Conservation (phyloP, 2,797 vertebrate genomes). For the Sitta carolinensis region DNA sequence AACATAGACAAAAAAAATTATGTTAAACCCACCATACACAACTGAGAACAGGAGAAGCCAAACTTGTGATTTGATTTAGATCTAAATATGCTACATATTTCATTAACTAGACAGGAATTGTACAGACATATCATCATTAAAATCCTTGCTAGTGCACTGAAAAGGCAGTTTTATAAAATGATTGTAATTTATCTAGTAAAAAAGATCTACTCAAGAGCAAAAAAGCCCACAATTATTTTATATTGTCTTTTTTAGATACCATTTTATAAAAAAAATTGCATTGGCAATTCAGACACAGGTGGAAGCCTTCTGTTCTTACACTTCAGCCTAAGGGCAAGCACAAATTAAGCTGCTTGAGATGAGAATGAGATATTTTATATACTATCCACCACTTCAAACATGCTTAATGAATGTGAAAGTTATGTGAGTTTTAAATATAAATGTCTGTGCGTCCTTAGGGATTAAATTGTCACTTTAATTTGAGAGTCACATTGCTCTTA, state of each 20-base stretch:
- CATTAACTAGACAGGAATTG: background rate
- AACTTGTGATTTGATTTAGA: constrained; percentile 7
- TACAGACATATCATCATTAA: constrained; percentile 1
- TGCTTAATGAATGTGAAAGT: background rate
- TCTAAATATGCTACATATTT: background rate
- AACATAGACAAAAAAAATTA: background rate
- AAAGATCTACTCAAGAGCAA: background rate
- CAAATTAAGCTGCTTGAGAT: background rate
- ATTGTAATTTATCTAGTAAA: background rate
- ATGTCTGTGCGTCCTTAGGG: background rate
- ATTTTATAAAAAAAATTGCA: background rate
- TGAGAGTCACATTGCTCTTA: background rate
- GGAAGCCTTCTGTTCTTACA: background rate
- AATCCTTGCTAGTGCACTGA: background rate
- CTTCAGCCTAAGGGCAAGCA: background rate
- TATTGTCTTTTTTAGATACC: background rate
- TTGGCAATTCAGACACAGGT: background rate
- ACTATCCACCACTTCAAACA: background rate
- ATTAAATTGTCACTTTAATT: background rate
- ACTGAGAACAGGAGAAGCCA: background rate
- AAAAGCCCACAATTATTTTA: background rate
- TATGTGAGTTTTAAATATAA: background rate
- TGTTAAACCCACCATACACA: background rate
- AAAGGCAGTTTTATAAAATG: background rate
- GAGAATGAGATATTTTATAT: background rate